Evolutionary conservation across 2,888 invertebrate genomes (phyloP), one percentile per base, ranked within the genome.

Genomic region (Tromatobia lineatoria): DNA sequence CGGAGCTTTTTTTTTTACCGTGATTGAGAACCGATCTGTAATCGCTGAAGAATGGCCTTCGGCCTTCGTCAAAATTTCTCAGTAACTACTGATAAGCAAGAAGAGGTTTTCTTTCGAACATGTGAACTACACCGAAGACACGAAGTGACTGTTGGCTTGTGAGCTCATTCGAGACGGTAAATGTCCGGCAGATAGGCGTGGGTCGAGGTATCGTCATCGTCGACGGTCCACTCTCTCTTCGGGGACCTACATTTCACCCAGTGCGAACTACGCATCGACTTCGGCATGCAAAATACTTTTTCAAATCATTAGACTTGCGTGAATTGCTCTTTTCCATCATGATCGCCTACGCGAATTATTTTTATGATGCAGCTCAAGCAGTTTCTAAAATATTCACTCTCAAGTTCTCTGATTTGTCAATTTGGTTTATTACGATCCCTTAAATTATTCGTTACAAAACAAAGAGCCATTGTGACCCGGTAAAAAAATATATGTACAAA

Each of bases 151-250:
- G 87, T 83, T 77, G 73, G 34, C 78, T 59, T 70, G 54, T 57
- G 71, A 80, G 64, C 66, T 74, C 42, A 61, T 82, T 75, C 71
- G 67, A 78, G 79, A 71, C 61, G 66, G 45, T 67, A 57, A 79
- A 77, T 61, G 75, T 69, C 42, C 23, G 57, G 64, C 52, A 78
- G 71, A 85, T 79, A 83, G 86, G 84, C 87, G 89, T 89, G 88
- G 90, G 92, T 83, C 86, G 90, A 83, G 47, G 87, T 76, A 88
- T 87, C 90, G 90, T 90, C 90, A 90, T 85, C 89, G 82, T 25
- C 79, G 75, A 52, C 69, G 80, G 83, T 81, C 85, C 88, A 90
- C 90, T 88, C 90, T 89, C 90, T 90, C 90, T 86, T 77, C 69
- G 54, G 75, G 71, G 79, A 83, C 85, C 83, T 87, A 84, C 82